Evolutionary conservation across 2,113 vertebrate species (phyloP).

Genomic region (Periophthalmodon schlosseri): DNA sequence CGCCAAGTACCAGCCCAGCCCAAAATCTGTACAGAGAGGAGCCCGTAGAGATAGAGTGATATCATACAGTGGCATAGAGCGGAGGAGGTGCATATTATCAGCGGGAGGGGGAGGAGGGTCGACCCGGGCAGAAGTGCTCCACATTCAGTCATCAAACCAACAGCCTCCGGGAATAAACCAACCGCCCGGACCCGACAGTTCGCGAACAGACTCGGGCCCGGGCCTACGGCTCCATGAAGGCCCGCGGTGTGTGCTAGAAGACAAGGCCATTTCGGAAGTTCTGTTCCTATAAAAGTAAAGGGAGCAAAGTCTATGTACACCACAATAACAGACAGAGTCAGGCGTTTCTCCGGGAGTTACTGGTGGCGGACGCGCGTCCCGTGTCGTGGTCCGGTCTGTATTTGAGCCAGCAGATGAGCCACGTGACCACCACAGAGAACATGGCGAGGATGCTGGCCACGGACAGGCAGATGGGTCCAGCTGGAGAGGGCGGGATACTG

Average conservation of each 20-base stretch:
- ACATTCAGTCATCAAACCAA: constrained; percentile 54
- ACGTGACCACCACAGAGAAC: constrained; percentile 91
- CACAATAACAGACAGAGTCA: constrained; percentile 40
- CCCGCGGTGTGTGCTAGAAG: constrained; percentile 67
- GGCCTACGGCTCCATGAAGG: constrained; percentile 65
- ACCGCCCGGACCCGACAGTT: too few relatives aligned
- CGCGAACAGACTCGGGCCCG: constrained; percentile 36
- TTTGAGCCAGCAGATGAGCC: constrained; percentile 93
- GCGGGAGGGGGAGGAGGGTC: constrained; percentile 9
- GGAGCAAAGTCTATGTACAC: constrained; percentile 47
- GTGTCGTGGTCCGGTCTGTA: constrained; percentile 86
- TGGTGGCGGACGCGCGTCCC: constrained; percentile 66
- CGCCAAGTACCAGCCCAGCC: constrained; percentile 20
- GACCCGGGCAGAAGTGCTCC: constrained; percentile 46
- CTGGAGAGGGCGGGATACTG: constrained; percentile 84
- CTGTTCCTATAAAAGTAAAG: constrained; percentile 59
- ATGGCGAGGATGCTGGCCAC: constrained; percentile 92
- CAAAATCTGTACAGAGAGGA: constrained; percentile 49
- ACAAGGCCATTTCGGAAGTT: constrained; percentile 64
- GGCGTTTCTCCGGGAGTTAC: constrained; percentile 77
- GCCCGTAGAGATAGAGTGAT: constrained; percentile 2
- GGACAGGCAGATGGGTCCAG: constrained; percentile 89
- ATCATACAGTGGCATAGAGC: constrained; percentile 53
- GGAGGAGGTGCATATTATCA: constrained; percentile 53
- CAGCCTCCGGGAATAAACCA: neutral